Evolutionary conservation across 2,888 invertebrate genomes (phyloP).

Genomic region (Carpatolechia fugitivella): DNA sequence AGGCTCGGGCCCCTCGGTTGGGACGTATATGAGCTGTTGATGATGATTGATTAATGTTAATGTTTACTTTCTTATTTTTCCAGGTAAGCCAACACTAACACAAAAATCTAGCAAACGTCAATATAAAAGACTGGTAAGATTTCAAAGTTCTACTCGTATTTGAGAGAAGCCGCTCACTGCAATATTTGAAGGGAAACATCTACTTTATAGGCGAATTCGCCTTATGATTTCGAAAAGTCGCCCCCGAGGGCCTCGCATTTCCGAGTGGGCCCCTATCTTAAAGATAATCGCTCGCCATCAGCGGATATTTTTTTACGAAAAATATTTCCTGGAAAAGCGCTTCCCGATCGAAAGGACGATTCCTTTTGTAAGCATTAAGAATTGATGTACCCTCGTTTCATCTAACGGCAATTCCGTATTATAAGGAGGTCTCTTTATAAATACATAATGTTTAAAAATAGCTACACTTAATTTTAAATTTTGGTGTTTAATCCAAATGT

Average conservation of each 20-base stretch:
- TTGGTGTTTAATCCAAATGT: no score
- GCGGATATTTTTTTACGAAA: not conserved
- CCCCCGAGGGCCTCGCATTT: not conserved
- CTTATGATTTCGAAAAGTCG: not conserved
- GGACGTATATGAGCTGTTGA: no score
- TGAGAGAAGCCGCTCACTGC: not conserved
- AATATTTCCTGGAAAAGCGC: not conserved
- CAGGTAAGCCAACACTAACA: not conserved
- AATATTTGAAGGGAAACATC: not conserved
- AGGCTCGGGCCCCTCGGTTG: no score
- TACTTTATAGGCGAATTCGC: not conserved
- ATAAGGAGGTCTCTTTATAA: not conserved
- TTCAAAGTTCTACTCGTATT: not conserved
- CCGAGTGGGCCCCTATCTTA: slow-evolving; percentile 12
- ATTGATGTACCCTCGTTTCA: slow-evolving; percentile 2
- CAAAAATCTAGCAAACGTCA: no score
- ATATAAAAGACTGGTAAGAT: not conserved
- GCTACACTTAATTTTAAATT: no score
- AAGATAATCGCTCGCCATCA: slow-evolving; percentile 7
- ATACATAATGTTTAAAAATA: no score
- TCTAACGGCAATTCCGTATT: not conserved
- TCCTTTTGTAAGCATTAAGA: slow-evolving; percentile 6
- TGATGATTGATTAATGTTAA: no score
- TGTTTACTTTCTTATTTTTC: not conserved
- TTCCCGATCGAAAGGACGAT: not conserved